A percentile compares a stretch with the other conserved stretches of the same genome.
Conservation (phyloP, 2,113 vertebrate genomes). For the Sinocyclocheilus rhinocerous region DNA sequence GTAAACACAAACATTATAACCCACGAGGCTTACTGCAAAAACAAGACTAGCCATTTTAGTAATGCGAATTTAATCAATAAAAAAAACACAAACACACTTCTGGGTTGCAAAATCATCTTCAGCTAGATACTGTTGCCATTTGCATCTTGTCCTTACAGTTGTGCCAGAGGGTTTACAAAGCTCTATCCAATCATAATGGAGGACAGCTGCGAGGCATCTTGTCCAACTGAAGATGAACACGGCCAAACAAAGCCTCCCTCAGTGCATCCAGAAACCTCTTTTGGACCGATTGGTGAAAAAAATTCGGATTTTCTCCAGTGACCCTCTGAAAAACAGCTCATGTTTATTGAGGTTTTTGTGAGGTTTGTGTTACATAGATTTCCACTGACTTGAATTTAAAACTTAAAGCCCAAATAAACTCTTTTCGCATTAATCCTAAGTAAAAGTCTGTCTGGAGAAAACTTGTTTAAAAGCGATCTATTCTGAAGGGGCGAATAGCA, state of each 20-base stretch:
- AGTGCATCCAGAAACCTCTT: neutral
- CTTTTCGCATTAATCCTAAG: neutral
- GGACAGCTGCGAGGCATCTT: constrained; percentile 19
- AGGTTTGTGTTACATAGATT: neutral
- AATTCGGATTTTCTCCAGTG: neutral
- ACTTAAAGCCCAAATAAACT: neutral
- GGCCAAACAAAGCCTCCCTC: constrained; percentile 9
- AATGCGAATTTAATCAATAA: neutral
- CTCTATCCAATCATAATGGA: constrained; percentile 29
- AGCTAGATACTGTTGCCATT: neutral
- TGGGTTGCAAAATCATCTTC: neutral
- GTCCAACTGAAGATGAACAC: constrained; percentile 11
- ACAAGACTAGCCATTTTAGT: neutral
- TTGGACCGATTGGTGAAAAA: neutral
- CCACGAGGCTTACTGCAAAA: neutral
- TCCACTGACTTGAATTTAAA: neutral
- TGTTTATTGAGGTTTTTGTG: neutral
- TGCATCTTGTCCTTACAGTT: neutral
- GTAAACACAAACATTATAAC: neutral
- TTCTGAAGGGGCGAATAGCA: neutral
- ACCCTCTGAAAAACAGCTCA: neutral
- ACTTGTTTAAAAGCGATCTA: neutral
- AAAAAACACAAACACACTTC: neutral
- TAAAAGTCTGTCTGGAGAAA: neutral
- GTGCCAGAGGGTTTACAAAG: constrained; percentile 13